These are phyloP conservation scores for Protonemura montana DNA, from an alignment of 2,888 invertebrate species.

Conservation along the genomic window DNA sequence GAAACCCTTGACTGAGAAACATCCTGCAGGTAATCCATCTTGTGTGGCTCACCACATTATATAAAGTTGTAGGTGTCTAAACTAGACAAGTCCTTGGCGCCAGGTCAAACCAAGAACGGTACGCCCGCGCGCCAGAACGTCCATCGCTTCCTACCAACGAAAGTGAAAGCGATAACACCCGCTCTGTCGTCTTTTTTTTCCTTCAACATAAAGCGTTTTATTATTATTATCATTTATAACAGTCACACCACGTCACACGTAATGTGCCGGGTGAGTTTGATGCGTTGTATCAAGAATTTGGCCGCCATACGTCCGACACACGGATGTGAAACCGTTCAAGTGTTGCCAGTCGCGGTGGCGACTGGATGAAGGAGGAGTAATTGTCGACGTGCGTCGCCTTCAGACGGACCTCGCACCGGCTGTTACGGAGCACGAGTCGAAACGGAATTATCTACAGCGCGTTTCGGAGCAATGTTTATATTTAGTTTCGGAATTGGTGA, in stretches of 20 bases:
- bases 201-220: not conserved
- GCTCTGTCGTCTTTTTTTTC: not conserved
- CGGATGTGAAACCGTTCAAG: not conserved
- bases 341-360: too few relatives aligned
- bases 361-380: not conserved
- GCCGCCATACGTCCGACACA: not conserved
- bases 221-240: constrained; percentile 1
- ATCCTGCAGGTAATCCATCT: not conserved
- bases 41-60: not conserved
- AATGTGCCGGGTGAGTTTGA: not conserved
- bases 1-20: not conserved
- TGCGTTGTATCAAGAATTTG: not conserved
- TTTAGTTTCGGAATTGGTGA: too few relatives aligned
- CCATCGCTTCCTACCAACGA: not conserved
- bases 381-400: not conserved
- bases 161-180: constrained; percentile 12
- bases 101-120: not conserved
- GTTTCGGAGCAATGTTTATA: too few relatives aligned
- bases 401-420: too few relatives aligned
- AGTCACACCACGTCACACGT: not conserved
- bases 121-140: not conserved
- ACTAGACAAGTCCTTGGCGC: not conserved
- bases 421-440: not conserved
- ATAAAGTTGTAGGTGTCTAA: not conserved
- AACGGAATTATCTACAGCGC: not conserved